Evolutionary conservation across 2,888 invertebrate species (phyloP), one percentile per base, ranked within the genome.

Genomic region (Drosophila sordidapex): DNA sequence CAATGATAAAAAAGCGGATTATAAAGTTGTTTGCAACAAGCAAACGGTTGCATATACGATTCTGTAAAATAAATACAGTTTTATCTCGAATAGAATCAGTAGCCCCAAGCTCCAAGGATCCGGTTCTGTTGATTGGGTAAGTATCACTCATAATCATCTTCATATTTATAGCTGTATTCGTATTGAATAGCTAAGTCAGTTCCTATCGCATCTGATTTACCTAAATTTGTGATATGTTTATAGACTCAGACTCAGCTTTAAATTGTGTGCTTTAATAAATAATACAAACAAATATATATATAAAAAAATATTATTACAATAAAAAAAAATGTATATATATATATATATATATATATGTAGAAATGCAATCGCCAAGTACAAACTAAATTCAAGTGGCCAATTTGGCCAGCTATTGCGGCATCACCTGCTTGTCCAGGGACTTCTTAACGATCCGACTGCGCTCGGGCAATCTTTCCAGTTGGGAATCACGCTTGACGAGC

Each of bases 401-500:
- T 52, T 74, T 61, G 49, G 62, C 36, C 31, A 25, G 13, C 33
- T 36, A 59, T 18, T 52, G 27, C 6, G 46, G 36, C 38, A 52
- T 40, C 35, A 51, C 57, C 35, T 73, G 63, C 49, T 70, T 60
- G 25, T 67, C 65, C 52, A 90, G 46, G 0, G 90, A 77, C 36
- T 90, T 90, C 35, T 87, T 90, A 0, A 88, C 79, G n/a, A 77
- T 63, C 43, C 85, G 36, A 48, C 67, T 61, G 0, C 62, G 70
- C 21, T 82, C 64, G 10, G 57, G 27, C 18, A 51, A 21, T 48
- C 54, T 21, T 3, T 65, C 58, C 65, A 21, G 61, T 25, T 68
- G 40, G 8, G 79, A 81, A 53, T 79, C 77, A 27, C 87, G 76
- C 62, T 90, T 87, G 49, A 77, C 89, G 18, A 87, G 35, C 13